Conservation (phyloP, 2,797 vertebrate species). For the Pangasius macronema region DNA sequence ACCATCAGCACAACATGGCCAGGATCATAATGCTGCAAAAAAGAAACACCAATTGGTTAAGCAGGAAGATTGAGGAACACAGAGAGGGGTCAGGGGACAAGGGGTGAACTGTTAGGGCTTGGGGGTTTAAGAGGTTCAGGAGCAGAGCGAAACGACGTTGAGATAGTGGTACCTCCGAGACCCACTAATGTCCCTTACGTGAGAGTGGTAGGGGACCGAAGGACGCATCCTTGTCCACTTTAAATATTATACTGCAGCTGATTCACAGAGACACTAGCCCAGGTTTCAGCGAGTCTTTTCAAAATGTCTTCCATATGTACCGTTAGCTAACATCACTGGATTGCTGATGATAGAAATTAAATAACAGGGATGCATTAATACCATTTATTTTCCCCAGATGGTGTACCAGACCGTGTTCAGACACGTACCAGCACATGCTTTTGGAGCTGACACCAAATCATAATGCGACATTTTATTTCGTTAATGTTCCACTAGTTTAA, state of each 20-base stretch:
- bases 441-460: background rate
- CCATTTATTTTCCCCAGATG: background rate
- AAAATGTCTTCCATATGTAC: background rate
- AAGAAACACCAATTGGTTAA: conserved; percentile 99
- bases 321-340: no score
- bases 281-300: background rate
- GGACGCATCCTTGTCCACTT: conserved; percentile 60
- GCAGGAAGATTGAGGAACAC: conserved; percentile 94
- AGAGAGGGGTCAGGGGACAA: conserved; percentile 74
- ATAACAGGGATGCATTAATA: conserved; percentile 13
- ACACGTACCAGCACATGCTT: background rate
- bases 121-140: conserved; percentile 61
- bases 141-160: no score
- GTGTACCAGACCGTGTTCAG: background rate
- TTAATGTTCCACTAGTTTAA: background rate
- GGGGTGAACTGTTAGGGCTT: conserved; percentile 68
- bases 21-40: conserved; percentile 99
- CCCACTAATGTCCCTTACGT: no score
- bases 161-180: no score
- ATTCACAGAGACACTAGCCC: background rate
- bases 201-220: no score
- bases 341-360: background rate
- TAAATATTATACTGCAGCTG: background rate
- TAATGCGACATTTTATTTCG: background rate
- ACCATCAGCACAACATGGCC: conserved; percentile 99